Base-by-base conservation (phyloP, 2,888 invertebrate genomes). In the Eupithecia pulchellata region DNA sequence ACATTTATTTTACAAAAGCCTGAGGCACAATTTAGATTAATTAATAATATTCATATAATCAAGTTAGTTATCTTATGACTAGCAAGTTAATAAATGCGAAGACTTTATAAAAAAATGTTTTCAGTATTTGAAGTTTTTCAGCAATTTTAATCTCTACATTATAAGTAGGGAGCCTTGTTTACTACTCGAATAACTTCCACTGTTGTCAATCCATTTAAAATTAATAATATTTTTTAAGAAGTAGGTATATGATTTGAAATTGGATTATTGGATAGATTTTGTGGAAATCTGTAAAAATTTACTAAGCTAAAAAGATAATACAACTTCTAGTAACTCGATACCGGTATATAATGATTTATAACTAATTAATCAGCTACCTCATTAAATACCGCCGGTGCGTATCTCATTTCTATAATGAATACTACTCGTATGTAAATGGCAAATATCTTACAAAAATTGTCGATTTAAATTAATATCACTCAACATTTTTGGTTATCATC, bases 51-150 rank as follows among this genome's bases (percentile, higher is more conserved):
- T n/a, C 17, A 39, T 39, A 39, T 39, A 39, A n/a, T 39, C 39
- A 47, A 9, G 14, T 55, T 27, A 55, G 14, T 27, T 57, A 57
- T 57, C 29, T 29, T 57, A 57, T 29, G 57, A 57, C 57, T 57
- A 57, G 57, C 57, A 57, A 57, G 57, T 29, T 55, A 55, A 55
- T 55, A 55, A 55, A 55, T 55, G 57, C 57, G 11, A 57, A 17
- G 2, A 57, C 29, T 11, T 57, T 17, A 57, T 57, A n/a, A n/a
- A n/a, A n/a, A n/a, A n/a, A n/a, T n/a, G n/a, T n/a, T n/a, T n/a
- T n/a, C n/a, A n/a, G n/a, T n/a, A n/a, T n/a, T n/a, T n/a, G n/a
- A n/a, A n/a, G 20, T 47, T 47, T 47, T 47, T 20, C n/a, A 20
- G 42, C 42, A 42, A 42, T 20, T 8, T 30, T 30, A 6, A 30